Percentiles rank a stretch among this genome's conserved stretches.
Conservation (phyloP, 2,888 invertebrate genomes). For the Xestoiulus laeticollis region DNA sequence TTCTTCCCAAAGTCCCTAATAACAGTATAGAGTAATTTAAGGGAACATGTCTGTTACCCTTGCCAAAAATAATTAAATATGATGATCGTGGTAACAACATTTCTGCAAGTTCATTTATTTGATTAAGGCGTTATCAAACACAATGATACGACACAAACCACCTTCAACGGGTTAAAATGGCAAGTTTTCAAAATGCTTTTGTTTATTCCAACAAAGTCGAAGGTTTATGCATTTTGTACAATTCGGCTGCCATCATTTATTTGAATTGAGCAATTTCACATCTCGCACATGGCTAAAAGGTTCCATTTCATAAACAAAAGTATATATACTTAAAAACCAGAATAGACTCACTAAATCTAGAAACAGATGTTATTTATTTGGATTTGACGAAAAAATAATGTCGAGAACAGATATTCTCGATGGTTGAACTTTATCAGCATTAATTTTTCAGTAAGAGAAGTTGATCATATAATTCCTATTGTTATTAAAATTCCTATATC, state of each 20-base stretch:
- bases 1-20: background rate
- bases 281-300: slow-evolving; percentile 1
- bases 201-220: background rate
- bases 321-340: background rate
- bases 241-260: background rate
- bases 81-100: background rate
- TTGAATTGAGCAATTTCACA: background rate
- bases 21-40: background rate
- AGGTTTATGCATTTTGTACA: background rate
- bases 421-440: no score
- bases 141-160: slow-evolving; percentile 2
- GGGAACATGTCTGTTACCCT: background rate
- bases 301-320: background rate
- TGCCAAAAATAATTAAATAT: background rate
- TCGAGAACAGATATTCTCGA: background rate
- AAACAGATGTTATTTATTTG: background rate
- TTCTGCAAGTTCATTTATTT: background rate
- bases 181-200: background rate
- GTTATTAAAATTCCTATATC: no score
- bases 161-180: background rate
- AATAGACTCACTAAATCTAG: background rate
- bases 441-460: no score
- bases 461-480: background rate
- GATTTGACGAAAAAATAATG: background rate
- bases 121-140: background rate